These are phyloP conservation scores for Pteropus rufus DNA, from an alignment of 2,797 vertebrate species.

Conservation along the genomic window DNA sequence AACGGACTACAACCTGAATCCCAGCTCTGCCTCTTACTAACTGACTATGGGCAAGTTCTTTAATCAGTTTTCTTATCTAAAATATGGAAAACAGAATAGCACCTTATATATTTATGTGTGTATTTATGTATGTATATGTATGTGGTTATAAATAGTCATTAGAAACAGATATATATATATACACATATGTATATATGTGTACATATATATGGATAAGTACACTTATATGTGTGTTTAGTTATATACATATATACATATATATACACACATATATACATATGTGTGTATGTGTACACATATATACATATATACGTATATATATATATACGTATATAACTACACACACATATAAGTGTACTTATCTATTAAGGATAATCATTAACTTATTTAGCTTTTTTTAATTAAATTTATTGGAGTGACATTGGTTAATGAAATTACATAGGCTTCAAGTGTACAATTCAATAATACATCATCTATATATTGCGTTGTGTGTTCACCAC, in stretches of 20 bases:
- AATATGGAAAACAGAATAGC: background rate
- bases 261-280: too few species aligned
- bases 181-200: too few species aligned
- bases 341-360: background rate
- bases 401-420: too few species aligned
- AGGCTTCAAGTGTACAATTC: too few species aligned
- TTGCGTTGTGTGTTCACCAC: too few species aligned
- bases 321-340: background rate
- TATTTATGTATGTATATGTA: background rate
- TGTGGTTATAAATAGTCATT: too few species aligned
- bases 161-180: background rate
- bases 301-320: background rate
- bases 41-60: background rate
- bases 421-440: too few species aligned
- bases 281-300: background rate
- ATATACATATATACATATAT: too few species aligned
- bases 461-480: too few species aligned
- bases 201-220: too few species aligned
- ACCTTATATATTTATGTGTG: background rate
- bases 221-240: too few species aligned
- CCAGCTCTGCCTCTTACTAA: background rate
- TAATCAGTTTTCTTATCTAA: background rate
- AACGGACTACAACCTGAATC: background rate
- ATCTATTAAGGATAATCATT: background rate
- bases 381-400: background rate